Evolutionary conservation across 2,113 vertebrate genomes (phyloP), one percentile per base, ranked within the genome.

Genomic region (Trematocara nigrifrons): DNA sequence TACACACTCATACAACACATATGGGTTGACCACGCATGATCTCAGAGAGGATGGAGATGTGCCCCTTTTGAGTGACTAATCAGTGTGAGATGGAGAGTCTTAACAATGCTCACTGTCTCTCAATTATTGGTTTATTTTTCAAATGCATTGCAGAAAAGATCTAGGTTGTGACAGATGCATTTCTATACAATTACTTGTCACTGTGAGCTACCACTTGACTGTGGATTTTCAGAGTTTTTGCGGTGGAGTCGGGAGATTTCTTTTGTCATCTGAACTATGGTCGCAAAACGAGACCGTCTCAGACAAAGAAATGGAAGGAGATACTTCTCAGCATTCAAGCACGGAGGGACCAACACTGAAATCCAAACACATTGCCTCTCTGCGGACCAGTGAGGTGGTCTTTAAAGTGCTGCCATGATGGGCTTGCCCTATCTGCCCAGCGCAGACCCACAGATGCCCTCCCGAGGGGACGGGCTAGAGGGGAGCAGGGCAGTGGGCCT

Each of bases 391-490:
- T 85, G 92, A 93, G 94, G 92, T 93, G 86, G 83, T 93, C 93
- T 96, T 95, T 95, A 94, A 94, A 95, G 89, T 91, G 81, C 83
- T 95, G 95, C 96, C 95, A 96, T 92, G 91, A 87, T 91, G 94
- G 91, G 93, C 80, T 91, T 92, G 94, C 94, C 93, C 95, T 94
- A 95, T 95, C 94, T 95, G 94, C 89, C 92, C 93, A 90, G 85
- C 22, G 89, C 93, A 95, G 94, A 89, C 89, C 91, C 94, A 92
- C 94, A 96, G 95, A 96, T 96, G 95, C 95, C 95, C 94, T 95
- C 95, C 94, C 91, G 31, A 79, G 93, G 93, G 94, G 93, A 90
- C 85, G 59, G 87, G 90, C 91, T 89, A 81, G 90, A 94, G 89
- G 92, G 91, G 90, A 92, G 88, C 92, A 93, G 94, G 91, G 90